Conservation (phyloP, 2,888 invertebrate species). For the Chloroclystis v-ata region DNA sequence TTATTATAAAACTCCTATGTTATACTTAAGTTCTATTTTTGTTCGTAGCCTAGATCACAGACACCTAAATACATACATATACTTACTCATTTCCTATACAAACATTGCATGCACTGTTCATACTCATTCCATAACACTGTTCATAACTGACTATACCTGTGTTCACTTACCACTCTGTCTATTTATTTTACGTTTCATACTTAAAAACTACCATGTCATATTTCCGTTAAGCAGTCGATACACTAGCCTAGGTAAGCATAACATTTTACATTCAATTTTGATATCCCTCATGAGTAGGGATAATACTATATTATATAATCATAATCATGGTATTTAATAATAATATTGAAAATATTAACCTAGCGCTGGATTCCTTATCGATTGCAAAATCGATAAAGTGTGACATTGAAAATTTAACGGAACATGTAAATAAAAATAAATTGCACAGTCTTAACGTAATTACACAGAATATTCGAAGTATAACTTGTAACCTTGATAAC, state of each 20-base stretch:
- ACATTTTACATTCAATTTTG: neutral
- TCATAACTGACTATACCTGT: too few species aligned
- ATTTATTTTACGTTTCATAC: too few species aligned
- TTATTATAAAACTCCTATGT: neutral
- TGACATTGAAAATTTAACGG: neutral
- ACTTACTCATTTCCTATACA: too few species aligned
- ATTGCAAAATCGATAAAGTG: neutral
- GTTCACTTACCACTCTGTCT: too few species aligned
- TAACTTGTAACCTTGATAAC: neutral
- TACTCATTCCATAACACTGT: too few species aligned
- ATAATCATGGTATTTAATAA: neutral
- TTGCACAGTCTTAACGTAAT: neutral
- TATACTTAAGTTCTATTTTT: too few species aligned
- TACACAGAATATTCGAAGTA: conserved; percentile 2
- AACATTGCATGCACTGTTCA: too few species aligned
- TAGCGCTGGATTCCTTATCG: neutral
- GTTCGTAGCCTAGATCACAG: neutral
- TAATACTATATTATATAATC: neutral
- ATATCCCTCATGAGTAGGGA: neutral
- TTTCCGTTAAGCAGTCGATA: too few species aligned
- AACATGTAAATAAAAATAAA: neutral
- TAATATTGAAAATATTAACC: neutral
- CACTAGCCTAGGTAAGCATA: too few species aligned
- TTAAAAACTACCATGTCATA: too few species aligned
- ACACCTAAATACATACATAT: neutral